Evolutionary conservation across 2,888 invertebrate species (phyloP).

Genomic region (Cyclophora albipunctata): DNA sequence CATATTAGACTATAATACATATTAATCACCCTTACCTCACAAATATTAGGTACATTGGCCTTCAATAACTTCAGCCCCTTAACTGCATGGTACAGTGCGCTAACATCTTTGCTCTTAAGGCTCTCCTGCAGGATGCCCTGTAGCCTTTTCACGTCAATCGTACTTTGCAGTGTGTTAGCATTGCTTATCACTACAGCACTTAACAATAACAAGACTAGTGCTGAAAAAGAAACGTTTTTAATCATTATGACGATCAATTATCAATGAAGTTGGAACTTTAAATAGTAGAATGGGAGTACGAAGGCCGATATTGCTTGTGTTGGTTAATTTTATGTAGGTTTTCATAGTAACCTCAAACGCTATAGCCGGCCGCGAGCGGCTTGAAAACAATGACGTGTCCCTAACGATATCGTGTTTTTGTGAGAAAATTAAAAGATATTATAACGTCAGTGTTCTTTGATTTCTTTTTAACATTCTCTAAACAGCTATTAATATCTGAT

Average conservation of each 20-base stretch:
- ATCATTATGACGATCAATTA: constrained; percentile 2
- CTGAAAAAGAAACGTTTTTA: constrained; percentile 32
- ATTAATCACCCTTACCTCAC: constrained; percentile 66
- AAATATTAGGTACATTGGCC: constrained; percentile 73
- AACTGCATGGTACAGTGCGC: constrained; percentile 82
- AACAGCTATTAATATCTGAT: too few species aligned
- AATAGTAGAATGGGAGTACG: too few species aligned
- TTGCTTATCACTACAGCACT: constrained; percentile 39
- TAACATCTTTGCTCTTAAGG: constrained; percentile 76
- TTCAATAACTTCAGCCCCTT: constrained; percentile 82
- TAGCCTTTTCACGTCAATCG: constrained; percentile 54
- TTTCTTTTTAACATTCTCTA: too few species aligned
- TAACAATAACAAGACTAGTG: constrained; percentile 34
- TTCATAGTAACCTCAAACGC: constrained; percentile 20
- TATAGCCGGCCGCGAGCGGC: constrained; percentile 21
- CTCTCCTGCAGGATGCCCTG: constrained; percentile 62
- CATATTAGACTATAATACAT: too few species aligned
- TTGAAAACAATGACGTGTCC: constrained; percentile 54
- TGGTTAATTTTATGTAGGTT: neutral
- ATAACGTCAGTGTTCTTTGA: too few species aligned
- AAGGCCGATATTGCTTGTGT: neutral
- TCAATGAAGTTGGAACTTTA: neutral
- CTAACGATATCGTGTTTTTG: neutral
- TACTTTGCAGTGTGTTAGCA: constrained; percentile 52
- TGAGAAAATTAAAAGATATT: too few species aligned